Percentiles rank a stretch among this genome's conserved stretches.
Evolutionary conservation across 2,113 vertebrate genomes (phyloP).

Genomic region (Rutilus rutilus): DNA sequence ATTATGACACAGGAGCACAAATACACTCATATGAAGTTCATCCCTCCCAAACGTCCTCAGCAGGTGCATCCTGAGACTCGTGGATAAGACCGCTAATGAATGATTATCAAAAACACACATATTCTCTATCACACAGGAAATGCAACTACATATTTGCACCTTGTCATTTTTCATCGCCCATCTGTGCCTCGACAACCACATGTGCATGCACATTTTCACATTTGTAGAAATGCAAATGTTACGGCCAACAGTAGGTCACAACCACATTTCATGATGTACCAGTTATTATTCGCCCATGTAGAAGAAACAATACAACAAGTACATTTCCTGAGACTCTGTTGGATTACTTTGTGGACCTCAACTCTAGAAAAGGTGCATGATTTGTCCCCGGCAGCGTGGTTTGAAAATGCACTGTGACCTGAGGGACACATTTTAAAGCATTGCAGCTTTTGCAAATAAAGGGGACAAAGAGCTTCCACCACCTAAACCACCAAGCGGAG

Average conservation of each 20-base stretch:
- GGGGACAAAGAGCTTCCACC: neutral
- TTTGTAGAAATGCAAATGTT: neutral
- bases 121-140: slow-evolving; percentile 12
- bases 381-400: neutral
- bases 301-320: neutral
- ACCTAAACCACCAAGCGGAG: neutral
- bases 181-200: neutral
- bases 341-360: neutral
- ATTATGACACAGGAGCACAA: neutral
- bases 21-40: slow-evolving; percentile 3
- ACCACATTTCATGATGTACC: neutral
- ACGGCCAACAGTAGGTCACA: neutral
- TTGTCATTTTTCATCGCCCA: neutral
- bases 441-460: neutral
- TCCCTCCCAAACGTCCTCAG: neutral
- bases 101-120: slow-evolving; percentile 1
- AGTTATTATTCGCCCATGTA: neutral
- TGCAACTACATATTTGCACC: neutral
- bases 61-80: slow-evolving; percentile 46
- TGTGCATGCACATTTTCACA: neutral
- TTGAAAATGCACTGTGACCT: slow-evolving; percentile 22
- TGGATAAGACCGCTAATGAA: neutral
- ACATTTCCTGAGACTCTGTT: neutral
- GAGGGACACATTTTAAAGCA: neutral
- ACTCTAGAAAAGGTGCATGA: slow-evolving; percentile 13